Conservation (phyloP, 2,797 vertebrate genomes). For the Oceanodroma leucorhoa region DNA sequence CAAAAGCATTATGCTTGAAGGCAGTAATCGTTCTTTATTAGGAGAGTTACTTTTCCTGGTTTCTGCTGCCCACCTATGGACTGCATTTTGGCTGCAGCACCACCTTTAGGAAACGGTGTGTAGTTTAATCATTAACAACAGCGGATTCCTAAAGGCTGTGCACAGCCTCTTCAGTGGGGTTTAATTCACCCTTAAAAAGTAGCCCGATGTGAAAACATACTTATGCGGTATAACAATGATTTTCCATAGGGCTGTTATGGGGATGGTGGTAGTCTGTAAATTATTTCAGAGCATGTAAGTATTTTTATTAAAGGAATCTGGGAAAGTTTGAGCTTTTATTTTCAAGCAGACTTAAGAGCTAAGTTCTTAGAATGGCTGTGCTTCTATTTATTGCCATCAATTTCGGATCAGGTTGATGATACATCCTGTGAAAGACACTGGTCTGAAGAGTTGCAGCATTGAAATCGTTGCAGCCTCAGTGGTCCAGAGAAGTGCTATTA, state of each 20-base stretch:
- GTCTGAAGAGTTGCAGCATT: not conserved
- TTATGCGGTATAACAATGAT: not conserved
- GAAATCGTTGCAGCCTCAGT: not conserved
- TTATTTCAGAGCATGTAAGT: not conserved
- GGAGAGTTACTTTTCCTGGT: slow-evolving; percentile 23
- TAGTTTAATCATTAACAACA: slow-evolving; percentile 45
- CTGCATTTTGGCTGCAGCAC: slow-evolving; percentile 45
- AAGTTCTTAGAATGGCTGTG: not conserved
- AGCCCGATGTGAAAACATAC: not conserved
- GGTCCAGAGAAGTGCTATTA: not conserved
- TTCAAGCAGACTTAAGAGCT: not conserved
- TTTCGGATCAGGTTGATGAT: not conserved
- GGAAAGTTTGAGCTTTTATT: not conserved
- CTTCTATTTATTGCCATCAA: not conserved
- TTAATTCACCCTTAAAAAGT: not conserved
- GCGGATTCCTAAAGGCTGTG: not conserved
- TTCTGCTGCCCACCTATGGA: slow-evolving; percentile 38
- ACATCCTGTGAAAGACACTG: not conserved
- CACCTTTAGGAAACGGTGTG: slow-evolving; percentile 45
- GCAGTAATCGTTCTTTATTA: slow-evolving; percentile 11
- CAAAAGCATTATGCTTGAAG: slow-evolving; percentile 38
- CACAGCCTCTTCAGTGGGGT: not conserved
- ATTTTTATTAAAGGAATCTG: not conserved
- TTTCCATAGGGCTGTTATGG: not conserved
- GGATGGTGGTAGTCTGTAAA: not conserved